Evolutionary conservation across 2,113 vertebrate genomes (phyloP), one percentile per base, ranked within the genome.

Genomic region (Onychostruthus taczanowskii): DNA sequence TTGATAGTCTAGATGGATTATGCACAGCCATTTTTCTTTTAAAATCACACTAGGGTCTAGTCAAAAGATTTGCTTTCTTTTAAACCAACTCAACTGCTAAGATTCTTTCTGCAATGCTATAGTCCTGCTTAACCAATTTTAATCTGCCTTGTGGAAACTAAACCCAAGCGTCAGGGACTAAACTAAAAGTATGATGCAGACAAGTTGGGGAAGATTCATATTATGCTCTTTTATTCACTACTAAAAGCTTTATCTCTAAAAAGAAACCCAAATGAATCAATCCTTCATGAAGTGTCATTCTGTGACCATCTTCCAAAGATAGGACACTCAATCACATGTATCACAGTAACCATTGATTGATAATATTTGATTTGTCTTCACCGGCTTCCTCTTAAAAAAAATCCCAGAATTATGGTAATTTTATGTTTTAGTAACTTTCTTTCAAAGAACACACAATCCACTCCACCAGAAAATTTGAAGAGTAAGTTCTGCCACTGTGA

Each of bases 291-390:
- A 73, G 3, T 28, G 11, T 47, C 33, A 33, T 52, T 50, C 64
- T 74, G 28, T 27, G 10, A 87, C 17, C 46, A 81, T 31, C 62
- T 76, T 59, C 21, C 10, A 4, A 84, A 67, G 52, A 70, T 0
- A 33, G 41, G 16, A 44, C 47, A 41, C 26, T 70, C 30, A 37
- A 24, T 27, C 76, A 30, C n/a, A 69, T 41, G 84, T 80, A 77
- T n/a, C 50, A 62, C 30, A 55, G 43, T 16, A 74, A 59, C 20
- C 49, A 62, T 0, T 46, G 20, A 74, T 44, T 0, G 0, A 37
- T 35, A 63, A 33, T 43, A 70, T 30, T 86, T 72, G 39, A 79
- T 24, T 84, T 61, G 15, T 46, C 58, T 86, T 84, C 56, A 58
- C 27, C 35, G 43, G 16, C 11, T 53, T 87, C 35, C 26, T 82